Evolutionary conservation across 2,113 vertebrate genomes (phyloP), one percentile per base, ranked within the genome.

Genomic region (Megalops atlanticus): DNA sequence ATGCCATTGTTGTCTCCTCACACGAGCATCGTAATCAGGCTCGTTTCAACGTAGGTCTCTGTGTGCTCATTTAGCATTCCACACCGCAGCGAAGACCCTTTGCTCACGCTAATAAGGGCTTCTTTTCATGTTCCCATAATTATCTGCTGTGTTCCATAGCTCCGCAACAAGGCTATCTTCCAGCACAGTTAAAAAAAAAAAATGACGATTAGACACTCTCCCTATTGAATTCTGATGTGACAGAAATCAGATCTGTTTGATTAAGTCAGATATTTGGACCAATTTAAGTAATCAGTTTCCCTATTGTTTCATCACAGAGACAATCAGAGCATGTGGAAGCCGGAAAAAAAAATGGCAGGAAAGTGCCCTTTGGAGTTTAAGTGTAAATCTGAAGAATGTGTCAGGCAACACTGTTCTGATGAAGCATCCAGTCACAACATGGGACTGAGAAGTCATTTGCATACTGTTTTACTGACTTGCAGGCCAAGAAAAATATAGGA

Each of bases 261-360:
- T 88, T 88, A 86, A 89, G 85, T 86, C 85, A 84, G 87, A 89
- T 83, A 92, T 88, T 85, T 84, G 85, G 85, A 90, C 84, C 86
- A 91, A 90, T 92, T 90, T 90, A 91, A 86, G 84, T 45, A 27
- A 36, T 38, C 36, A 64, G 43, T 69, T 82, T 87, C 85, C 88
- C 89, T 89, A 90, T 88, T 81, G 87, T 87, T 78, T 86, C 80
- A 49, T 75, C 52, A 77, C 81, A 81, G 83, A 52, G 45, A 54
- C 4, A 45, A 54, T 16, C 4, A 43, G 31, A 68, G 35, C n/a
- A 78, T 18, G 49, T 7, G 1, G 15, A 39, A 39, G 47, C 47
- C 10, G 41, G 52, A 68, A 3, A 78, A 18, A 27, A 10, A 27
- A 27, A 16, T 4, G 24, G n/a, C 38, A 21, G 24, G 16, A 15